Conservation (phyloP, 1,140 invertebrate genomes). For the Berghia stephanieae region DNA sequence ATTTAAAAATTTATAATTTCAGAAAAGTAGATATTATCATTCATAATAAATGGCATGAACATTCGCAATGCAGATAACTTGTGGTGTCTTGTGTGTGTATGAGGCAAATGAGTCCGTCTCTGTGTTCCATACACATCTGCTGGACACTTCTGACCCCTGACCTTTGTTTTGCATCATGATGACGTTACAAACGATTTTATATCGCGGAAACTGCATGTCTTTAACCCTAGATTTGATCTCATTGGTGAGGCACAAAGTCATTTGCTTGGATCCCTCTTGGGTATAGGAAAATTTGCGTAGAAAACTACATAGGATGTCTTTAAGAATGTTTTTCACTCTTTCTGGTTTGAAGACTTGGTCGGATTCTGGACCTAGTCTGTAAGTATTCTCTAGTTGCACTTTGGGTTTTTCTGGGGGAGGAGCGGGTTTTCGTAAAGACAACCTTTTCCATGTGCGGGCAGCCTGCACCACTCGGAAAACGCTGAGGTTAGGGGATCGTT, state of each 20-base stretch:
- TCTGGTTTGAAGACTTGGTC: constrained; percentile 11
- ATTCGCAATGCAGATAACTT: constrained; percentile 50
- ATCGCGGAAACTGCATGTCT: constrained; percentile 48
- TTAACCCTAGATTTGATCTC: constrained; percentile 49
- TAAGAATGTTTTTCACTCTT: neutral
- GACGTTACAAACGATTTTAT: constrained; percentile 58
- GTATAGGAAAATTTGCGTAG: constrained; percentile 42
- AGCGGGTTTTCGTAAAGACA: constrained; percentile 29
- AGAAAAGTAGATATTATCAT: no score
- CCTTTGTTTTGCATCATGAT: constrained; percentile 56
- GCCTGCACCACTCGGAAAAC: constrained; percentile 47
- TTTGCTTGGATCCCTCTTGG: constrained; percentile 32
- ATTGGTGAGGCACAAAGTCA: constrained; percentile 39
- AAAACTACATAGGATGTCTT: constrained; percentile 37
- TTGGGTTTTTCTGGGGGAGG: constrained; percentile 13
- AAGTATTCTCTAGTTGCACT: constrained; percentile 49
- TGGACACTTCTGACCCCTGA: constrained; percentile 51
- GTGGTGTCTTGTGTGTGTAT: constrained; percentile 45
- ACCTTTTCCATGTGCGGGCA: constrained; percentile 44
- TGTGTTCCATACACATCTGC: constrained; percentile 54
- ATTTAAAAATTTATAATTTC: no score
- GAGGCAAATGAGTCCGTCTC: constrained; percentile 53
- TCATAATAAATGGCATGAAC: constrained; percentile 60
- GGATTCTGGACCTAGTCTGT: constrained; percentile 42
- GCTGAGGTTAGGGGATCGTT: no score